phyloP scores from a whole-genome alignment of 2,888 invertebrate genomes.

The Harpalus rufipes region DNA sequence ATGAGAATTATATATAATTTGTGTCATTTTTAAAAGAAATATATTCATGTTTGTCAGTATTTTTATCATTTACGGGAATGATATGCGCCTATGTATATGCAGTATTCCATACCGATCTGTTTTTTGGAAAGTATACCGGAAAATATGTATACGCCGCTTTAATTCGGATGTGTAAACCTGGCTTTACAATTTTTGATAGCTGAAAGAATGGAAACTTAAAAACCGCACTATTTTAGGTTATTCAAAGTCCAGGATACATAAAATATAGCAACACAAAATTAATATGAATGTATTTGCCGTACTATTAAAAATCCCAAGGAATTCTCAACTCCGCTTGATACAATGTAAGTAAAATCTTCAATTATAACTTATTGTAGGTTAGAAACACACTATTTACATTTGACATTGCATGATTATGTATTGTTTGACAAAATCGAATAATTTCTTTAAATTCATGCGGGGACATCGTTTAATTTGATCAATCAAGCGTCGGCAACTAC shows the following conservation, averaged over 20 bases:
- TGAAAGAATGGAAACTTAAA: constrained; percentile 23
- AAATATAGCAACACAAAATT: constrained; percentile 30
- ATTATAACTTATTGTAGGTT: constrained; percentile 57
- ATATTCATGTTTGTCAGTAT: no score
- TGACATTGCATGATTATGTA: constrained; percentile 51
- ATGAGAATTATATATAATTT: no score
- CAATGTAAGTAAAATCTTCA: constrained; percentile 56
- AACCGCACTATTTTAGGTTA: constrained; percentile 51
- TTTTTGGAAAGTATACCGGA: not conserved
- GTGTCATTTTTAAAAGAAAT: no score
- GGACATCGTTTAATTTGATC: constrained; percentile 16
- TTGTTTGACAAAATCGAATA: constrained; percentile 43
- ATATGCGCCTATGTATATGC: no score
- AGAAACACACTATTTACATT: constrained; percentile 48
- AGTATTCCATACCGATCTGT: no score
- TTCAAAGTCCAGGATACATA: constrained; percentile 1
- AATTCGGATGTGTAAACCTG: not conserved
- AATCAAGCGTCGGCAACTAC: constrained; percentile 35
- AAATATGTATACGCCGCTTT: not conserved
- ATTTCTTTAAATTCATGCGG: constrained; percentile 36
- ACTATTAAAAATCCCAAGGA: constrained; percentile 43
- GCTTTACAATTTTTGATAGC: not conserved
- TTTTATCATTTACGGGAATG: no score
- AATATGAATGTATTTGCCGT: constrained; percentile 61
- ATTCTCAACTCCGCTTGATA: constrained; percentile 42